phyloP scores from a whole-genome alignment of 2,888 invertebrate species.

The Drosophila sordidula region DNA sequence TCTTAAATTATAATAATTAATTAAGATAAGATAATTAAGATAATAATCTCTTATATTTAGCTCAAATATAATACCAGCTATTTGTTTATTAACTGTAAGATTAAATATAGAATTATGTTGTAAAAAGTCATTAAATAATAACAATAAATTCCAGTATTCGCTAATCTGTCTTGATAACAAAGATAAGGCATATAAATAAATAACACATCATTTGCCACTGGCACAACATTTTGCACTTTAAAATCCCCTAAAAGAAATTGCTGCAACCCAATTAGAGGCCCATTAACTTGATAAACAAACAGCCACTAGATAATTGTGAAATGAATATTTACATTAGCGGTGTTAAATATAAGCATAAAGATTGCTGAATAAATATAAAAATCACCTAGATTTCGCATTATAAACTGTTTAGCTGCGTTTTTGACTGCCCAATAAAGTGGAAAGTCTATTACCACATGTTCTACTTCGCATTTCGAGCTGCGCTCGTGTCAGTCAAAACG shows the following conservation, averaged over 20 bases:
- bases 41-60: no score
- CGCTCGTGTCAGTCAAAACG: constrained; percentile 43
- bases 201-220: no score
- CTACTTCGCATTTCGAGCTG: constrained; percentile 7
- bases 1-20: no score
- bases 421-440: constrained; percentile 46
- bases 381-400: constrained; percentile 41
- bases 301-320: constrained; percentile 20
- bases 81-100: no score
- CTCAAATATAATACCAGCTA: no score
- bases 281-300: constrained; percentile 14
- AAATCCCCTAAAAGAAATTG: not conserved
- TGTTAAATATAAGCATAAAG: no score
- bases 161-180: not conserved
- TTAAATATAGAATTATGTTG: not conserved
- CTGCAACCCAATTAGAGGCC: constrained; percentile 3
- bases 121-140: no score
- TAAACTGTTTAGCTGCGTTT: not conserved
- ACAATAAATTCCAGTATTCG: not conserved
- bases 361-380: not conserved
- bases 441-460: constrained; percentile 37
- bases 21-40: no score
- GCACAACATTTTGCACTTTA: not conserved
- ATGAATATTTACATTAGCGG: no score
- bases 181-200: no score